Evolutionary conservation across 2,888 invertebrate genomes (phyloP), one percentile per base, ranked within the genome.

Genomic region (Gymnocheta viridis): DNA sequence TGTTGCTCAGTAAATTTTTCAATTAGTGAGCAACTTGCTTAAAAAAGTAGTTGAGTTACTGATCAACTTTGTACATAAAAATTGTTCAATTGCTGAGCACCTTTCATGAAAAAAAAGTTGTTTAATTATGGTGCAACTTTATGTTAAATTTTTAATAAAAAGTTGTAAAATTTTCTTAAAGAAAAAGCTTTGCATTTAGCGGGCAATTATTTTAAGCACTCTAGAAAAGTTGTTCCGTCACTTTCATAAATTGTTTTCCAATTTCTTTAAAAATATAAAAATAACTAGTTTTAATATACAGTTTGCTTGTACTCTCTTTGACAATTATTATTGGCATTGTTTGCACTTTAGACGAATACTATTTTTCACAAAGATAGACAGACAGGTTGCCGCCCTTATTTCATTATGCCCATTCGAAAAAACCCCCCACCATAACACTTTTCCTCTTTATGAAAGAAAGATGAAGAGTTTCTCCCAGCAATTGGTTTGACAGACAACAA

Each of bases 381-480:
- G 66, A 58, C 74, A 32, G 70, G 83, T 82, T 78, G 70, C 85
- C 85, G 85, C 85, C 85, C 85, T 83, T 82, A 76, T 79, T 82
- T 66, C 44, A 72, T 60, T 76, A 79, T 85, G 44, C 64, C 79
- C 60, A 66, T 47, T 54, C 56, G 27, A 56, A 35, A 35, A 49
- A 38, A 41, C 38, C 27, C 29, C 19, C 14, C 9, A 41, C 47
- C 38, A 49, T 29, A 3, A 19, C 27, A 32, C 19, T 35, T 2
- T 12, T 51, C 27, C 41, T 22, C 10, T 17, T 29, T 29, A 27
- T 19, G n/a, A 24, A 14, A 22, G 6, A 17, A 22, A 17, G 14
- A 51, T 22, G 19, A 4, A 60, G 49, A 41, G 41, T 56, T 14
- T 27, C n/a, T 29, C 22, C n/a, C 44, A 32, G 12, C 5, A 10